phyloP scores from a whole-genome alignment of 1,140 invertebrate species.

The Hylaeus volcanicus region DNA sequence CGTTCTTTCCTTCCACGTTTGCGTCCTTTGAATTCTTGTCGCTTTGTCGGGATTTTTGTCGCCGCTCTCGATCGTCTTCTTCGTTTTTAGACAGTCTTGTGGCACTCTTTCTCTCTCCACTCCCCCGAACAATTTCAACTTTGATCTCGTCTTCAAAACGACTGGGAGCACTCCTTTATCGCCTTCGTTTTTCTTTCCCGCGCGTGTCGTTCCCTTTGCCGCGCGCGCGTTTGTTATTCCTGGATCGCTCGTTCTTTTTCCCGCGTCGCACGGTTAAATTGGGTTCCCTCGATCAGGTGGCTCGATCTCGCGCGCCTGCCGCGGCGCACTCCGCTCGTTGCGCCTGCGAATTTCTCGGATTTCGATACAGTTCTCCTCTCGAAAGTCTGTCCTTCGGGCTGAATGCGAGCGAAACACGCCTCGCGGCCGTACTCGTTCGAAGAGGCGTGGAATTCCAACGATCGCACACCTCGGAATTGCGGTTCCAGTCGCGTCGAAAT shows the following conservation, averaged over 20 bases:
- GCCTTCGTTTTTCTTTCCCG: constrained; percentile 14
- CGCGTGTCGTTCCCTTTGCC: constrained; percentile 1
- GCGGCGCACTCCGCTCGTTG: background rate
- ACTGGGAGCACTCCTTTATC: constrained; percentile 1
- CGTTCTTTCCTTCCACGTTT: background rate
- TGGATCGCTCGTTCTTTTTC: constrained; percentile 38
- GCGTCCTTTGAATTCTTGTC: constrained; percentile 12
- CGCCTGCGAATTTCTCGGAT: background rate
- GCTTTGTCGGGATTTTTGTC: constrained; percentile 41
- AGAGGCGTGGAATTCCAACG: background rate
- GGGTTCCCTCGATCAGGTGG: constrained; percentile 49
- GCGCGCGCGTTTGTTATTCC: constrained; percentile 46
- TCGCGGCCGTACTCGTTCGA: background rate
- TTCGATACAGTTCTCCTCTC: background rate
- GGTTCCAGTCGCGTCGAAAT: background rate
- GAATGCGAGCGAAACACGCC: too few species aligned
- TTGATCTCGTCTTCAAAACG: constrained; percentile 44
- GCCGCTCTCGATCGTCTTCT: constrained; percentile 1
- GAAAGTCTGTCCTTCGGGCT: background rate
- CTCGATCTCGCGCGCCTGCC: constrained; percentile 3
- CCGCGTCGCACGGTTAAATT: constrained; percentile 34
- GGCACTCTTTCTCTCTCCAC: background rate
- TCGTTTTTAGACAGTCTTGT: constrained; percentile 2
- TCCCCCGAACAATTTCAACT: constrained; percentile 52
- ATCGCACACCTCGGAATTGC: background rate